Conservation (phyloP, 2,113 vertebrate species). For the Peromyscus polionotus region DNA sequence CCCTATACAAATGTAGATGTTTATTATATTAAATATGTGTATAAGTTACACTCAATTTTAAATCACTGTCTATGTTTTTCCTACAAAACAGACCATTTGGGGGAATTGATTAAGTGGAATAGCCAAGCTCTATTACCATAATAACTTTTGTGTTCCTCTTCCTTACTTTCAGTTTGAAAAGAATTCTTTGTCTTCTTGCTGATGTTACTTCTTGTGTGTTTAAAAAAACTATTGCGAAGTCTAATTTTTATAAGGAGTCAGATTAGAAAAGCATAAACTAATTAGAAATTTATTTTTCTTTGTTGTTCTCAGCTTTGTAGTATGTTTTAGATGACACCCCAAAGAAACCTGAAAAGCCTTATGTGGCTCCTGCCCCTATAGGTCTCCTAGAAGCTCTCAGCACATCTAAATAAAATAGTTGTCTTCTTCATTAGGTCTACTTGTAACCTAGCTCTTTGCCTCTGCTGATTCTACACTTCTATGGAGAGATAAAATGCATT, state of each 20-base stretch:
- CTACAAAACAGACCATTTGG: not conserved
- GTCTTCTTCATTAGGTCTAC: not conserved
- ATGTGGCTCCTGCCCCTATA: not conserved
- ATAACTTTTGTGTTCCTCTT: slow-evolving; percentile 36
- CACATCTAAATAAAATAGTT: not conserved
- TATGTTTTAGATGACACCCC: not conserved
- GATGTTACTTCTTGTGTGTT: not conserved
- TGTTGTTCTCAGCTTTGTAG: not conserved
- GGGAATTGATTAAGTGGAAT: not conserved
- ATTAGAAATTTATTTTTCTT: not conserved
- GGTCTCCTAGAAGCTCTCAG: not conserved
- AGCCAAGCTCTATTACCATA: not conserved
- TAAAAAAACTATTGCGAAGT: not conserved
- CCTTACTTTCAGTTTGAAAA: slow-evolving; percentile 45
- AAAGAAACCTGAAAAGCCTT: not conserved
- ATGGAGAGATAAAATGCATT: slow-evolving; percentile 36
- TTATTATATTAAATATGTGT: not conserved
- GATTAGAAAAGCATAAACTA: not conserved
- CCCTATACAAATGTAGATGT: not conserved
- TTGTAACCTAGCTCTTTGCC: slow-evolving; percentile 7
- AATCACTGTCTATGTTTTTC: not conserved
- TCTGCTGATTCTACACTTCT: not conserved
- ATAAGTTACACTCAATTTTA: slow-evolving; percentile 36
- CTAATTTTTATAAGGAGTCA: not conserved
- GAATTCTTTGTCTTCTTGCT: slow-evolving; percentile 56